These are phyloP conservation scores for Notamacropus eugenii DNA, from an alignment of 2,797 vertebrate genomes.

Conservation along the genomic window DNA sequence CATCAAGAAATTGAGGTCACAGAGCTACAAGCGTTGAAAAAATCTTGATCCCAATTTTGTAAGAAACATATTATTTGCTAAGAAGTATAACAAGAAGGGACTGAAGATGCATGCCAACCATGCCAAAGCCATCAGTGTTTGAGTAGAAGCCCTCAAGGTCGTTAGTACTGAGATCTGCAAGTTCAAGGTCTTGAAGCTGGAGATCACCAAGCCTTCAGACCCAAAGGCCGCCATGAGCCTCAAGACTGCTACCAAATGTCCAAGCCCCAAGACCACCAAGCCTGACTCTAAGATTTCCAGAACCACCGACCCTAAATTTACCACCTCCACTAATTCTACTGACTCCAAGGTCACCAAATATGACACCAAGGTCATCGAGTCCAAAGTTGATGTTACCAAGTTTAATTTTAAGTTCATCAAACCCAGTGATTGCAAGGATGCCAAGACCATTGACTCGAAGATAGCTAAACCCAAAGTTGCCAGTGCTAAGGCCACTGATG, in stretches of 20 bases:
- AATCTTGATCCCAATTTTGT: not conserved
- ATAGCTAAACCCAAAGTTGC: too few species aligned
- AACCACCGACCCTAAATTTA: not conserved
- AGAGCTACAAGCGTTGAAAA: not conserved
- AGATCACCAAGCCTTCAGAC: not conserved
- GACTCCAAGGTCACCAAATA: not conserved
- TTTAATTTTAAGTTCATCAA: not conserved
- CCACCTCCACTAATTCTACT: not conserved
- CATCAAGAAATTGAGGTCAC: not conserved
- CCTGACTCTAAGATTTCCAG: not conserved
- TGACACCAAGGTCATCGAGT: not conserved
- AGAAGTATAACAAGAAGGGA: not conserved
- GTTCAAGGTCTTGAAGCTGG: not conserved
- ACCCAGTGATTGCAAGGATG: not conserved
- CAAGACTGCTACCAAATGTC: not conserved
- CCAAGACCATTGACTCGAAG: not conserved
- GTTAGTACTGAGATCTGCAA: not conserved
- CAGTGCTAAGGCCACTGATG: too few species aligned
- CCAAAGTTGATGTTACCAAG: not conserved
- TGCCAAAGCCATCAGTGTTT: not conserved
- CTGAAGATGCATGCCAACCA: not conserved
- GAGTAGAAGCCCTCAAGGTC: not conserved
- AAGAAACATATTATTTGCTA: not conserved
- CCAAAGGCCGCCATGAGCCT: not conserved
- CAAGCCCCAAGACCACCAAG: not conserved